Conservation (phyloP, 2,113 vertebrate species). For the Nanorana parkeri region DNA sequence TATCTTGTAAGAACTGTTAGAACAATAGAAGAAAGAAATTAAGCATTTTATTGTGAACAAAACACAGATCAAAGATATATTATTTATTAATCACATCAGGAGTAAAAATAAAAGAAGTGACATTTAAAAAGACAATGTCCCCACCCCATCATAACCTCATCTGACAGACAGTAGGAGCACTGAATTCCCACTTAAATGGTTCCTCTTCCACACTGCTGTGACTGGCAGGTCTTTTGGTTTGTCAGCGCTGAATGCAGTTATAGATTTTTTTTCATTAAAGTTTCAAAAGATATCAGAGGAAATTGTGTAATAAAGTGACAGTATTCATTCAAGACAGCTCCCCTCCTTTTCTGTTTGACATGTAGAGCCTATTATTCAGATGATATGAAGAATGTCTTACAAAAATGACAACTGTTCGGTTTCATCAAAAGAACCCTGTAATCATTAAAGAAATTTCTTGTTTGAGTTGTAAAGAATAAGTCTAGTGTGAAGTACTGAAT, state of each 20-base stretch:
- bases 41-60: too few relatives aligned
- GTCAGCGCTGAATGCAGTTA: background rate
- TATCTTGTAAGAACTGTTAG: too few relatives aligned
- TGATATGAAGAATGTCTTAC: background rate
- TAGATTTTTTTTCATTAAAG: background rate
- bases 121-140: background rate
- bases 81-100: background rate
- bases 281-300: background rate
- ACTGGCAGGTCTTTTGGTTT: conserved; percentile 10
- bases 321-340: background rate
- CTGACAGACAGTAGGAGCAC: background rate
- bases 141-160: background rate
- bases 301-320: background rate
- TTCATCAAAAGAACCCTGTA: background rate
- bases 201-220: background rate
- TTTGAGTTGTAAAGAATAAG: background rate
- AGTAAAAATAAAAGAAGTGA: background rate
- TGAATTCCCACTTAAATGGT: background rate
- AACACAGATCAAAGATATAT: too few relatives aligned
- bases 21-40: too few relatives aligned
- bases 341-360: conserved; percentile 9
- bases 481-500: background rate
- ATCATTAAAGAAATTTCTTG: conserved; percentile 15
- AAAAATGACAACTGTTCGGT: background rate
- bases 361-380: conserved; percentile 11